phyloP scores from a whole-genome alignment of 2,888 invertebrate species.

The Myathropa florea region DNA sequence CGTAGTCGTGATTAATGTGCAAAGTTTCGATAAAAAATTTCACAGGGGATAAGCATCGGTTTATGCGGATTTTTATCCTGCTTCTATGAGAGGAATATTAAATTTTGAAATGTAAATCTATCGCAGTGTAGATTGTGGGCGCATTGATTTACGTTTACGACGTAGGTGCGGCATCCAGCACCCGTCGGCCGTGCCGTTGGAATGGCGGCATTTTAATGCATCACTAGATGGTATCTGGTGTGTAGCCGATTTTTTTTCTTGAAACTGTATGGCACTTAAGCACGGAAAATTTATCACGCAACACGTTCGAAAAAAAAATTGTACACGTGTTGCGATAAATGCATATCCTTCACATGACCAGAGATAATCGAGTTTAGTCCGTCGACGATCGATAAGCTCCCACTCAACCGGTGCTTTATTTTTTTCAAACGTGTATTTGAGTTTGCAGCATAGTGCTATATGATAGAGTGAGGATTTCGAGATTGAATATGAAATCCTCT shows the following conservation, averaged over 20 bases:
- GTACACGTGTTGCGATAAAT: background rate
- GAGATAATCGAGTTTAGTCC: background rate
- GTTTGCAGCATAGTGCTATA: no score
- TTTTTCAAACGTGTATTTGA: no score
- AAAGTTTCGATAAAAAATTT: conserved; percentile 7
- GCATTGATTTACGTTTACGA: conserved; percentile 23
- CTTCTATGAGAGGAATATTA: conserved; percentile 5
- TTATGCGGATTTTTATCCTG: background rate
- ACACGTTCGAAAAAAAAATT: background rate
- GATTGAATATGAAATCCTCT: no score
- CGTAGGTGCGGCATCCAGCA: background rate
- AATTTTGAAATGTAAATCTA: conserved; percentile 4
- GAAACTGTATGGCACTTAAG: background rate
- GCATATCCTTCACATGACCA: background rate
- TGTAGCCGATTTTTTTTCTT: background rate
- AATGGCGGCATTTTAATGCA: conserved; percentile 1
- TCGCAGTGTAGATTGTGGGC: background rate
- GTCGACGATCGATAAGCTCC: background rate
- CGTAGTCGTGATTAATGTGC: conserved; percentile 22
- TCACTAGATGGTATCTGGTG: background rate
- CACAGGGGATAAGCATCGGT: conserved; percentile 11
- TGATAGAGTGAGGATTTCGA: no score
- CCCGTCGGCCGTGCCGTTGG: background rate
- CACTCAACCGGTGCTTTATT: background rate
- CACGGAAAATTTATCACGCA: background rate